These are phyloP conservation scores for Vombatus ursinus DNA, from an alignment of 2,113 vertebrate genomes.

Conservation along the genomic window DNA sequence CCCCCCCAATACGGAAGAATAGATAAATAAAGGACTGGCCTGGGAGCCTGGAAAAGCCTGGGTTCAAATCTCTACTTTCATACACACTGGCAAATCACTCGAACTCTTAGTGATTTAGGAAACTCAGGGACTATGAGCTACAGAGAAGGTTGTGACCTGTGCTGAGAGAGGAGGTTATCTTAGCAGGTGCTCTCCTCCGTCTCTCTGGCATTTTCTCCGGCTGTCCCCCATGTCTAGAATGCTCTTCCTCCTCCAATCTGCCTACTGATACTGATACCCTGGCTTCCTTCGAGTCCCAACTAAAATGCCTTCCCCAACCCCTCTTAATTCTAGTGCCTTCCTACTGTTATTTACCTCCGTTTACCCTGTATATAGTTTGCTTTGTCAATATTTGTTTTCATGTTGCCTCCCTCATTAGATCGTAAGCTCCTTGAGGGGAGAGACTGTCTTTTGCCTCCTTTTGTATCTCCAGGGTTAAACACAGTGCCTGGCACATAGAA, in stretches of 20 bases:
- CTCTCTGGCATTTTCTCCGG: background rate
- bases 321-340: background rate
- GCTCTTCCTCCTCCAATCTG: background rate
- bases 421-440: background rate
- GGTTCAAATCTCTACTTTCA: background rate
- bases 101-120: background rate
- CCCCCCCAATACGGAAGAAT: background rate
- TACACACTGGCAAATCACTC: background rate
- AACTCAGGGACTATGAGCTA: background rate
- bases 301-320: background rate
- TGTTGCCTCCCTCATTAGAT: background rate
- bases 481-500: background rate
- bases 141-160: background rate
- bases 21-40: background rate
- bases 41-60: background rate
- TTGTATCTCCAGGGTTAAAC: background rate
- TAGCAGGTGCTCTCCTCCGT: background rate
- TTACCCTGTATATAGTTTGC: background rate
- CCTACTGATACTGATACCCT: no score
- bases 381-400: background rate
- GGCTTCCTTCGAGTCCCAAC: background rate
- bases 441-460: background rate
- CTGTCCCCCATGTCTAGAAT: background rate
- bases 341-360: background rate
- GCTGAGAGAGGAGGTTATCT: background rate